phyloP scores from a whole-genome alignment of 2,113 vertebrate genomes.

The Ellobius talpinus region DNA sequence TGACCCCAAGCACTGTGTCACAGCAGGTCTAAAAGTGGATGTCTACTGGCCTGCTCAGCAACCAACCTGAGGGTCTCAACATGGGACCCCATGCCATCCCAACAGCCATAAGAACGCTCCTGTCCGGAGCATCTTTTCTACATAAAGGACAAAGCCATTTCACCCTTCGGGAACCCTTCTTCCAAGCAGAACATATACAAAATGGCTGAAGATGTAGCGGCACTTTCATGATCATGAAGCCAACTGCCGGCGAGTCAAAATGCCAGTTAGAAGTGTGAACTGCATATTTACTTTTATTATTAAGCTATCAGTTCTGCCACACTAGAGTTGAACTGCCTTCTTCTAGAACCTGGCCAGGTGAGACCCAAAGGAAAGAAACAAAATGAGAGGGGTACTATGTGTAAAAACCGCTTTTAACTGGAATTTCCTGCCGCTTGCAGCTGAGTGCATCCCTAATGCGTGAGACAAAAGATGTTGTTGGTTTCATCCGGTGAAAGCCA shows the following conservation, averaged over 20 bases:
- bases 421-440: slow-evolving; percentile 7
- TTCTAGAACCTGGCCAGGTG: background rate
- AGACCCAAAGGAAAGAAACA: background rate
- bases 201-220: background rate
- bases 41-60: background rate
- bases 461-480: background rate
- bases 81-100: background rate
- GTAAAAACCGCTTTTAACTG: background rate
- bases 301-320: background rate
- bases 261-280: background rate
- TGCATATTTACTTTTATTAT: too few relatives aligned
- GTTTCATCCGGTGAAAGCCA: background rate
- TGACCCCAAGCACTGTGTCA: background rate
- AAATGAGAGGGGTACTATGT: background rate
- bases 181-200: background rate
- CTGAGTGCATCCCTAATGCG: background rate
- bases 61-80: background rate
- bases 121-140: background rate
- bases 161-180: background rate
- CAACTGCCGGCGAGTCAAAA: background rate
- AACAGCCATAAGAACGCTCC: background rate
- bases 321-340: background rate
- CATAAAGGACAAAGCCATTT: background rate
- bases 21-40: background rate
- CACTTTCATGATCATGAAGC: background rate